Evolutionary conservation across 30 jellyfish, hydroid and myxozoan genomes (phyloP).

Genomic region (Sanderia malayensis): DNA sequence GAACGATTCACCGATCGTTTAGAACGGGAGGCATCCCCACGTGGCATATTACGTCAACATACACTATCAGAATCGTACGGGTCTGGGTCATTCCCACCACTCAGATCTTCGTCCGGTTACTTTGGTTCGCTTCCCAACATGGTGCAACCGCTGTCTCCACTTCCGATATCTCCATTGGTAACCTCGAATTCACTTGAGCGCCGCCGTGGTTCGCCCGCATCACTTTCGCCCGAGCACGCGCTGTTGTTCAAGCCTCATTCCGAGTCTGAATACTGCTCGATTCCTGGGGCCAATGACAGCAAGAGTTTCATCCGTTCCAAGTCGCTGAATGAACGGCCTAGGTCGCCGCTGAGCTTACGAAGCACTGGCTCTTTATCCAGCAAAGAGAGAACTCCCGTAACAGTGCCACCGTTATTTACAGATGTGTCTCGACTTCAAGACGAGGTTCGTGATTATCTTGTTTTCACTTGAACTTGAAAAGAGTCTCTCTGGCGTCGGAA

Average conservation of each 20-base stretch:
- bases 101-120: constrained; percentile 56
- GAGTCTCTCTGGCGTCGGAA: too few relatives aligned
- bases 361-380: constrained; percentile 38
- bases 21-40: constrained; percentile 36
- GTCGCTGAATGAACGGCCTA: constrained; percentile 41
- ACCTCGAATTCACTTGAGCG: constrained; percentile 14
- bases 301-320: constrained; percentile 22
- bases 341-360: constrained; percentile 35
- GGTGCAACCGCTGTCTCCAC: constrained; percentile 31
- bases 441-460: constrained; percentile 20
- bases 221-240: constrained; percentile 42
- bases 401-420: constrained; percentile 49
- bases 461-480: too few relatives aligned
- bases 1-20: constrained; percentile 58
- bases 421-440: constrained; percentile 27
- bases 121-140: constrained; percentile 53
- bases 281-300: constrained; percentile 11
- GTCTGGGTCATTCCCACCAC: constrained; percentile 23
- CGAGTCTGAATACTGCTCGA: neutral
- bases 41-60: constrained; percentile 46
- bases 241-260: constrained; percentile 19
- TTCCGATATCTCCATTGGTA: constrained; percentile 52
- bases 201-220: constrained; percentile 35
- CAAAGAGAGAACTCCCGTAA: constrained; percentile 15
- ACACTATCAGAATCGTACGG: constrained; percentile 53